phyloP scores from a whole-genome alignment of 2,113 vertebrate genomes.

The Prietella phreatophila region DNA sequence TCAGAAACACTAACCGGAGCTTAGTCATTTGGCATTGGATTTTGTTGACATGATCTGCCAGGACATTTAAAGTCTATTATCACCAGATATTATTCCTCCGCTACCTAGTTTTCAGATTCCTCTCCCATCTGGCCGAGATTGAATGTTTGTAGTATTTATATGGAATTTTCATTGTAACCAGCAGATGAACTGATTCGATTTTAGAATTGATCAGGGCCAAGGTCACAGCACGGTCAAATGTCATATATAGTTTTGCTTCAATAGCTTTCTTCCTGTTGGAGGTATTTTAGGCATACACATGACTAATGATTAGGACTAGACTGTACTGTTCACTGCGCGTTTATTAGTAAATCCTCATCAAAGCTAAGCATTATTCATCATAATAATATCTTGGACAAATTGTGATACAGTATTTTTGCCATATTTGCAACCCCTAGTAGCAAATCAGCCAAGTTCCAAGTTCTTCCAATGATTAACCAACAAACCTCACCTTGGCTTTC shows the following conservation, averaged over 20 bases:
- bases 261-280: background rate
- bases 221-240: background rate
- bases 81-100: background rate
- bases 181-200: background rate
- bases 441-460: background rate
- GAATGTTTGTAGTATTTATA: background rate
- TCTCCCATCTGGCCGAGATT: background rate
- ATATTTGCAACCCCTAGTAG: background rate
- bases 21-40: background rate
- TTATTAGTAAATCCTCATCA: background rate
- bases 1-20: background rate
- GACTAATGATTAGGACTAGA: background rate
- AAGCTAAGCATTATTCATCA: background rate
- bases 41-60: background rate
- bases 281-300: background rate
- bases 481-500: conserved; percentile 10
- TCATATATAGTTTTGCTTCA: background rate
- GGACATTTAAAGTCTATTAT: background rate
- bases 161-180: background rate
- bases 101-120: background rate
- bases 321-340: background rate
- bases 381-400: background rate
- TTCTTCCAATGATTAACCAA: background rate
- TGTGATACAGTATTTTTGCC: background rate
- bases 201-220: background rate